A percentile compares a stretch with the other conserved stretches of the same genome.
These are phyloP conservation scores for Mohoua ochrocephala DNA, from an alignment of 2,113 vertebrate species.

Conservation along the genomic window DNA sequence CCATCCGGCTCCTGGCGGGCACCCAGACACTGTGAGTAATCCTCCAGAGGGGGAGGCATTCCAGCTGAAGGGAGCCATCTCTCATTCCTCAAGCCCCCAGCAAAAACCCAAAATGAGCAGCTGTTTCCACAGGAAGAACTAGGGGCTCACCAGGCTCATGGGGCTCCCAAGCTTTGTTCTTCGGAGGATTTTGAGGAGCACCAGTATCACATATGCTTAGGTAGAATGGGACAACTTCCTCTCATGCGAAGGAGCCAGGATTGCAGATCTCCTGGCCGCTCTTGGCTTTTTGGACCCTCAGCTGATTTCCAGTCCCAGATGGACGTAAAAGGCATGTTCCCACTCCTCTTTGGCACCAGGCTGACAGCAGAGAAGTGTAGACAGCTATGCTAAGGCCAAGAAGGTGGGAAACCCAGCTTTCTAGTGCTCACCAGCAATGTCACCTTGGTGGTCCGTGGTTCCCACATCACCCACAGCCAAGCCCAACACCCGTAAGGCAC, in stretches of 20 bases:
- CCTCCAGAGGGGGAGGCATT: background rate
- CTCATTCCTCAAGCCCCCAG: background rate
- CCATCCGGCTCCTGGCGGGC: background rate
- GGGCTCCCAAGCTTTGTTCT: rapidly evolving
- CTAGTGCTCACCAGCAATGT: background rate
- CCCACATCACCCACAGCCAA: rapidly evolving
- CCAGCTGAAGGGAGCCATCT: background rate
- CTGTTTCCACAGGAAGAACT: background rate
- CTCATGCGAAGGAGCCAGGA: background rate
- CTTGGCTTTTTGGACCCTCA: background rate
- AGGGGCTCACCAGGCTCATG: background rate
- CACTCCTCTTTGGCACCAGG: background rate
- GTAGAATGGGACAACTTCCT: background rate
- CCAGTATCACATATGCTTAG: background rate
- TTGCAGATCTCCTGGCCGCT: background rate
- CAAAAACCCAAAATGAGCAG: background rate
- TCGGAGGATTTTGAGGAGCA: background rate
- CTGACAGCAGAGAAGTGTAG: background rate
- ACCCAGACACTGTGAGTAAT: constrained; percentile 40
- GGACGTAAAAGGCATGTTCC: background rate
- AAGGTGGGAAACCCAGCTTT: background rate
- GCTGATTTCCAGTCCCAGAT: background rate
- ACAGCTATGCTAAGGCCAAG: background rate
- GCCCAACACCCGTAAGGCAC: background rate
- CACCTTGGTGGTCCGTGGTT: rapidly evolving